Evolutionary conservation across 2,888 invertebrate species (phyloP), one percentile per base, ranked within the genome.

Genomic region (Drosophila maculinotata): DNA sequence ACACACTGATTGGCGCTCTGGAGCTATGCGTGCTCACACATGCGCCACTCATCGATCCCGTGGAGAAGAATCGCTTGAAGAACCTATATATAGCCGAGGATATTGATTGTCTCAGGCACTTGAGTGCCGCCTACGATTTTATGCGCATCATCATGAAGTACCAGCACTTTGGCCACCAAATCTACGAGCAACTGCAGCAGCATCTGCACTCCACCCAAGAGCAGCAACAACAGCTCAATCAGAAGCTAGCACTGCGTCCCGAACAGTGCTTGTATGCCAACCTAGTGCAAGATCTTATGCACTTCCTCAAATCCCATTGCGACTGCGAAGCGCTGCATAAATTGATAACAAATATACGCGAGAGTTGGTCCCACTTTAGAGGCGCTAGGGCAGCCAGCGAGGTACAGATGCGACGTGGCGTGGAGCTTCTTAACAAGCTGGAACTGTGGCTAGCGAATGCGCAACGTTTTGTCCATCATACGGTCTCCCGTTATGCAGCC

Each of bases 41-140:
- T 88, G 92, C 95, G 9, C 95, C 95, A 14, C 91, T 94, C 0
- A 95, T 98, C 4, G 98, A 98, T 92, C 97, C 97, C 0, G 94
- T 96, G 0, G 94, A 95, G 59, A 97, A 97, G 90, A 94, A 95
- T 70, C 92, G 94, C 0, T 90, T 97, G 0, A 96, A 96, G 91
- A 93, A 95, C 8, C 90, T 93, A 39, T 96, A 97, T 74, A 92
- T 94, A 10, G 90, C 93, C 20, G 94, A 96, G 78, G 96, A 97
- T 89, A 93, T 96, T 2, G 89, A 91, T 15, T 93, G 94, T 81
- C 93, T 95, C 30, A 92, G 93, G 9, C 92, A 92, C 8, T 89
- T 95, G 42, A 91, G 93, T 7, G 92, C 93, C 8, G 92, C 93
- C 14, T 94, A 94, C 69, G 93, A 93, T 62, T 90, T 91, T 26